Conservation (phyloP, 1,140 invertebrate genomes). For the Mizuhopecten yessoensis region DNA sequence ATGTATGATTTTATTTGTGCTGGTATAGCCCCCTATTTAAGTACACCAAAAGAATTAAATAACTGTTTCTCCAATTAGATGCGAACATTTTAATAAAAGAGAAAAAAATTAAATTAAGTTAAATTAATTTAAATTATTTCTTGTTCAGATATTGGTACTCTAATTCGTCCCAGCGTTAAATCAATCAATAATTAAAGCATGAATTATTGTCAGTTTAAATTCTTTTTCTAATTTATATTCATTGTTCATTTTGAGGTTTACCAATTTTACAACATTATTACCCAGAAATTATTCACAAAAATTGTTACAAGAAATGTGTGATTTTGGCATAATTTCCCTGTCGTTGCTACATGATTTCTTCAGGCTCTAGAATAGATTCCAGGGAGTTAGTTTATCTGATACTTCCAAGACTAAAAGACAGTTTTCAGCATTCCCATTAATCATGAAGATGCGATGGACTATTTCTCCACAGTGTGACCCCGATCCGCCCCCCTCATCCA, state of each 20-base stretch:
- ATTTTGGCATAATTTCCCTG: not conserved
- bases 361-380: not conserved
- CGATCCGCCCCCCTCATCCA: slow-evolving; percentile 7
- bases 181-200: slow-evolving; percentile 1
- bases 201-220: slow-evolving; percentile 18
- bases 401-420: slow-evolving; percentile 9
- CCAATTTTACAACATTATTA: slow-evolving; percentile 17
- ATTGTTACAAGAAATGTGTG: not conserved
- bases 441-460: not conserved
- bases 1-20: not conserved
- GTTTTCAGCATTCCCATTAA: not conserved
- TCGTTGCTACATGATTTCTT: not conserved
- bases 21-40: not conserved
- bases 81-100: slow-evolving; percentile 10
- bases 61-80: not conserved
- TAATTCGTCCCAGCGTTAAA: not conserved
- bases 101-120: slow-evolving; percentile 10
- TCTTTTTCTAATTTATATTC: not conserved
- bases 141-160: not conserved
- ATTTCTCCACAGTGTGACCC: not conserved
- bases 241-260: slow-evolving; percentile 3
- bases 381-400: not conserved
- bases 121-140: slow-evolving; percentile 40
- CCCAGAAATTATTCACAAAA: slow-evolving; percentile 17
- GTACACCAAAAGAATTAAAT: not conserved